Base-by-base conservation (phyloP, 2,113 vertebrate genomes). In the Mobula birostris region DNA sequence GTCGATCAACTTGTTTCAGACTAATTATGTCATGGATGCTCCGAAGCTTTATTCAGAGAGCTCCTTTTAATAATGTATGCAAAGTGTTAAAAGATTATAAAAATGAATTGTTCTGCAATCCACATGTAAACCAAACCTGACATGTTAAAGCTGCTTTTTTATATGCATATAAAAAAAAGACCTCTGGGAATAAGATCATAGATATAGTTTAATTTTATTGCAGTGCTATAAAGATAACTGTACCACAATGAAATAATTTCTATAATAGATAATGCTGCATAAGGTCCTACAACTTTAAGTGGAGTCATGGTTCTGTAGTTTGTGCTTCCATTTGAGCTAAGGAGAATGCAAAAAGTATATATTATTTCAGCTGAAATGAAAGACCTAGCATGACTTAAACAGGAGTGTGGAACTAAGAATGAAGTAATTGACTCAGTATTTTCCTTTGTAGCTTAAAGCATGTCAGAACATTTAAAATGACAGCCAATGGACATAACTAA, bases 201-300 rank as follows among this genome's bases (percentile, higher is more conserved):
- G 91, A 93, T 93, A 93, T 74, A 93, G 91, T 74, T 93, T 93
- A 93, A 93, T 93, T 93, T 93, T 93, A 93, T 93, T 93, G 72
- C 91, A 93, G 70, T 93, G 91, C 70, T 76, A 93, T 93, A 93
- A 93, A 93, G 91, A 93, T 93, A 93, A 93, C 91, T 93, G 68
- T 93, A 56, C 91, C 68, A 74, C 91, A 93, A 93, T 93, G 91
- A 93, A 76, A 93, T 93, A 76, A 93, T 93, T 93, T 93, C 36
- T 93, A 56, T 93, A 48, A 74, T 93, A 72, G 21, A 74, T 93
- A 48, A 93, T 76, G 70, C 72, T 93, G 91, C 91, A 76, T 74
- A 93, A 48, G 70, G 72, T 74, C 70, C 70, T 93, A 74, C 91
- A 93, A 40, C 36, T 93, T 93, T 74, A 93, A 74, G 68, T 93